Conservation (phyloP, 2,797 vertebrate species). For the Arctocebus calabarensis region DNA sequence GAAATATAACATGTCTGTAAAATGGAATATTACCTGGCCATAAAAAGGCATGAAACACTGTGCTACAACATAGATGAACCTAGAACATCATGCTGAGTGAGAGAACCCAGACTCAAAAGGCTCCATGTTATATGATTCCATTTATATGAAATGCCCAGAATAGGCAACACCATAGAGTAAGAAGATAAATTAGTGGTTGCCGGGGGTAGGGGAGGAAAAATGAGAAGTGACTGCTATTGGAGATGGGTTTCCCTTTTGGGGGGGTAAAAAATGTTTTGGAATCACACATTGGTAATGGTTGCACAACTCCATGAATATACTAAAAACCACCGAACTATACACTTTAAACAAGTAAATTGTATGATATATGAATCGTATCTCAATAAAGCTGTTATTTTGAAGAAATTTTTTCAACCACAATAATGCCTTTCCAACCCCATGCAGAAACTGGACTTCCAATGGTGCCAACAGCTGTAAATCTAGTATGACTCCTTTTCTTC, state of each 20-base stretch:
- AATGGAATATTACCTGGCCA: slow-evolving; percentile 11
- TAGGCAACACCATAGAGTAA: neutral
- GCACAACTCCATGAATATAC: neutral
- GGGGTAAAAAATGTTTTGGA: neutral
- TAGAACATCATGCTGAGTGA: neutral
- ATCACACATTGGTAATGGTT: too few relatives aligned
- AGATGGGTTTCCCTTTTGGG: neutral
- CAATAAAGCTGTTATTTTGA: neutral
- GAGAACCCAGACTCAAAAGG: neutral
- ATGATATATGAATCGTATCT: neutral
- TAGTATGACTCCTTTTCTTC: neutral
- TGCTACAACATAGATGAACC: neutral
- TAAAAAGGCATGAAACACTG: neutral
- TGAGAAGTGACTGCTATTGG: neutral
- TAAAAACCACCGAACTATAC: neutral
- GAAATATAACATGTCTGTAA: neutral
- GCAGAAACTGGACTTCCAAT: slow-evolving; percentile 1
- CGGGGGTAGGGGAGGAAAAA: neutral
- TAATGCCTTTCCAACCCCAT: neutral
- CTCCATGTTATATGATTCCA: neutral
- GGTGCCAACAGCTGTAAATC: neutral
- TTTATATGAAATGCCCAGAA: neutral
- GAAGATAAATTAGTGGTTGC: neutral
- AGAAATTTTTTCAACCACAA: slow-evolving; percentile 11
- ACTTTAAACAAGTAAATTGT: neutral